Conservation (phyloP, 2,797 vertebrate species). For the Novumbra hubbsi region DNA sequence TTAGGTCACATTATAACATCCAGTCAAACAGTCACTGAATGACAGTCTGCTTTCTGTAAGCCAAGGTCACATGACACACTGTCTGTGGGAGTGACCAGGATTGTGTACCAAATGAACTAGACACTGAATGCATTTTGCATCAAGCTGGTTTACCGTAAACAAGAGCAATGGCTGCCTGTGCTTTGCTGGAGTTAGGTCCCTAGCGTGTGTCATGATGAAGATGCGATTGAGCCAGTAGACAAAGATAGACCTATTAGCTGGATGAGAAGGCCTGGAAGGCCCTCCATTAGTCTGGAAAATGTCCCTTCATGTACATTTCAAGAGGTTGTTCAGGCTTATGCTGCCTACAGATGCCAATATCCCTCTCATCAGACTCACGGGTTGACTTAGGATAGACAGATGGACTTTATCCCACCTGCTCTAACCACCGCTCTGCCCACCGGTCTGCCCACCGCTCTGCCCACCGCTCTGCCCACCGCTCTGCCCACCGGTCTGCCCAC, state of each 20-base stretch:
- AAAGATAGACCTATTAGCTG: slow-evolving; percentile 51
- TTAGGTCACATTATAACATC: no score
- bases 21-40: no score
- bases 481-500: slow-evolving; percentile 47
- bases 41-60: no score
- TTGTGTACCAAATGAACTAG: no score
- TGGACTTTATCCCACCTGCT: slow-evolving; percentile 43
- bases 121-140: neutral
- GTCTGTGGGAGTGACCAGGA: no score
- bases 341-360: slow-evolving; percentile 32
- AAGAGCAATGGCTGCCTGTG: slow-evolving; percentile 42
- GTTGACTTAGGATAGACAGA: slow-evolving; percentile 20
- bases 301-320: slow-evolving; percentile 63
- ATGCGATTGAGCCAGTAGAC: slow-evolving; percentile 43
- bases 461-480: slow-evolving; percentile 47
- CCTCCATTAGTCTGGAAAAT: slow-evolving; percentile 54
- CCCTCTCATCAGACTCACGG: neutral
- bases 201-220: slow-evolving; percentile 51
- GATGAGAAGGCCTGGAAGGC: slow-evolving; percentile 48
- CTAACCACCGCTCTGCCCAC: no score
- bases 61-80: no score
- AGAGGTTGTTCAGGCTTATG: slow-evolving; percentile 42
- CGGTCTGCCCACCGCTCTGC: slow-evolving; percentile 49
- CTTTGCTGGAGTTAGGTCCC: slow-evolving; percentile 35
- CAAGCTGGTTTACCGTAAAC: slow-evolving; percentile 35